A percentile compares a stretch with the other conserved stretches of the same genome.
Conservation (phyloP, 2,888 invertebrate genomes). For the Amblyjoppa fuscipennis region DNA sequence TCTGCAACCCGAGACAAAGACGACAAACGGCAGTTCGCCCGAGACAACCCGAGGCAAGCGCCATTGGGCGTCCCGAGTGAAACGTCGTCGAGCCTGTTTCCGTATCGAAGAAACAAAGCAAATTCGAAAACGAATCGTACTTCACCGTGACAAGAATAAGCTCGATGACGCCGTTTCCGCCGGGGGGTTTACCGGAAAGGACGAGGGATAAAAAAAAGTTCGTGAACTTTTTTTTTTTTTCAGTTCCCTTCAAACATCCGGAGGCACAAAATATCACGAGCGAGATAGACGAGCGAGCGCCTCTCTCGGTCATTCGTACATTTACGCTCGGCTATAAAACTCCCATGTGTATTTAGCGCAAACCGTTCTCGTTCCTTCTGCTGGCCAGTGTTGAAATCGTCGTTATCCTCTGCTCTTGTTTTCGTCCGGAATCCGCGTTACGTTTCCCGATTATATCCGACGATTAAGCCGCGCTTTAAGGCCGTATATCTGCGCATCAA, state of each 20-base stretch:
- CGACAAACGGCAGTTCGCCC: neutral
- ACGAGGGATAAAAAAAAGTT: slow-evolving; percentile 5
- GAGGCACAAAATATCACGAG: neutral
- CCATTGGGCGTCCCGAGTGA: neutral
- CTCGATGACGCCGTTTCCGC: slow-evolving; percentile 11
- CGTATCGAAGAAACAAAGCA: neutral
- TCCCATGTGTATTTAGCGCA: neutral
- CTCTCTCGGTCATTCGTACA: slow-evolving; percentile 1
- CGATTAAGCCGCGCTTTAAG: neutral
- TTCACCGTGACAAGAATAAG: slow-evolving; percentile 17
- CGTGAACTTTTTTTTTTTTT: slow-evolving; percentile 4
- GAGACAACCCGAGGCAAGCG: neutral
- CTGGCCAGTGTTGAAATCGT: neutral
- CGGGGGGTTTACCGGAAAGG: neutral
- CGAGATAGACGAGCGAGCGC: neutral
- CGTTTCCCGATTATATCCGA: neutral
- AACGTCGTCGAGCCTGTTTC: neutral
- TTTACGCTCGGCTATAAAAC: neutral
- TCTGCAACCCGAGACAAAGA: neutral
- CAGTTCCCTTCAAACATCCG: neutral
- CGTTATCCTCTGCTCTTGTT: neutral
- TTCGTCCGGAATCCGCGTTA: neutral
- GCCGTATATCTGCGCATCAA: neutral
- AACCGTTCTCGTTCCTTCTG: neutral
- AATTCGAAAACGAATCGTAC: slow-evolving; percentile 7